Conservation (phyloP, 2,113 vertebrate species). For the Mixornis gularis region DNA sequence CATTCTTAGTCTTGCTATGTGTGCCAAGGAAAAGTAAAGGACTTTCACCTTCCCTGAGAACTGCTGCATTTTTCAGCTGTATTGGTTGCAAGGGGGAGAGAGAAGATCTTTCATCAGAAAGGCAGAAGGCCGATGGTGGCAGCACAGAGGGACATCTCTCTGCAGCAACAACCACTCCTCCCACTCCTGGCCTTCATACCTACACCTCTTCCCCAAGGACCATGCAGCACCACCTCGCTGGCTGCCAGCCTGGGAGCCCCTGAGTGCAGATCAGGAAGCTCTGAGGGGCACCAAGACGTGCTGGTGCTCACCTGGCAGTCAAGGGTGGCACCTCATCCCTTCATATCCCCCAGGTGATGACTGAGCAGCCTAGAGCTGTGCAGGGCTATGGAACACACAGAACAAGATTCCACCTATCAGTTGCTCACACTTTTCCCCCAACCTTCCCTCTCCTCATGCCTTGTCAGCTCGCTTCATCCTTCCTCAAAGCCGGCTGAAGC, state of each 20-base stretch:
- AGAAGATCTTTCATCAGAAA: background rate
- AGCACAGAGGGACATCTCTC: background rate
- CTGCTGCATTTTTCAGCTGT: background rate
- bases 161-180: background rate
- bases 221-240: fast-evolving
- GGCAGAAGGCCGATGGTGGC: background rate
- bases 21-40: background rate
- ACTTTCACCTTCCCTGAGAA: background rate
- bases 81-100: background rate
- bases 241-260: background rate
- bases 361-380: background rate
- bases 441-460: background rate
- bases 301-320: background rate
- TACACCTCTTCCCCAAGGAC: background rate
- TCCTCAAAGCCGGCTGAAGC: background rate
- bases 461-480: background rate
- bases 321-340: background rate
- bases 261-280: background rate
- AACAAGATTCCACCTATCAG: background rate
- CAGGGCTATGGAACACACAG: background rate
- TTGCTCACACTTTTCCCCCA: background rate
- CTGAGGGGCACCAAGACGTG: background rate
- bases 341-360: fast-evolving
- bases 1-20: background rate
- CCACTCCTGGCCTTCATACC: background rate